Evolutionary conservation across 1,140 invertebrate genomes (phyloP).

Genomic region (Caenorhabditis elegans): WBcel235 BX284605.5:8069001-8069500

Average conservation of each 20-base stretch:
- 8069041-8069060: neutral
- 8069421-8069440: too few relatives aligned
- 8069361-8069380: too few relatives aligned
- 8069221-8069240: neutral
- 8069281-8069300: neutral
- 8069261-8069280: neutral
- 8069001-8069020: neutral
- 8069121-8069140: neutral
- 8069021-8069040: neutral
- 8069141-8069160: neutral
- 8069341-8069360: too few relatives aligned
- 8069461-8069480: too few relatives aligned
- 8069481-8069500: too few relatives aligned
- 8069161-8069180: neutral
- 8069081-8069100: neutral
- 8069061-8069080: neutral
- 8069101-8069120: neutral
- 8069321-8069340: too few relatives aligned
- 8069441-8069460: too few relatives aligned
- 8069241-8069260: neutral
- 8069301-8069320: neutral
- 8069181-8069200: neutral
- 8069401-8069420: too few relatives aligned
- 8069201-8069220: neutral
- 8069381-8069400: too few relatives aligned